phyloP scores from a whole-genome alignment of 2,888 invertebrate species.

The Drosophila pseudotakahashii region DNA sequence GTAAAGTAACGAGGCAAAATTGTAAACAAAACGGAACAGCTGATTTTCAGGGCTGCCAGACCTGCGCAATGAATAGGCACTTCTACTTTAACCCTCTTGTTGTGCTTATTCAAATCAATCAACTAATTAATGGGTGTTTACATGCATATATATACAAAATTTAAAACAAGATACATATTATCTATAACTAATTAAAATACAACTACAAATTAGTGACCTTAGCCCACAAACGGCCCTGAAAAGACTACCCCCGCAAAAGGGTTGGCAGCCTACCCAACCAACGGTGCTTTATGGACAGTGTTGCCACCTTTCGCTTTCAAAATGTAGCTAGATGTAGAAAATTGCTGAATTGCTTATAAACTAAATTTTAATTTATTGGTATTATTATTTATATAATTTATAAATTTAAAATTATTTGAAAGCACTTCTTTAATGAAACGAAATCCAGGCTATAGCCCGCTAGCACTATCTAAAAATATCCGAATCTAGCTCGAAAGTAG shows the following conservation, averaged over 20 bases:
- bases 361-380: too few relatives aligned
- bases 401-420: too few relatives aligned
- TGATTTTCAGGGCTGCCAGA: constrained; percentile 32
- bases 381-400: too few relatives aligned
- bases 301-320: neutral
- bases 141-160: too few relatives aligned
- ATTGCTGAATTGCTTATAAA: neutral
- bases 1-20: constrained; percentile 50
- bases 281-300: neutral
- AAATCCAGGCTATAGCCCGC: too few relatives aligned
- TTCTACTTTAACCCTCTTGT: neutral
- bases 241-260: neutral
- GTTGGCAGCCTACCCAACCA: neutral
- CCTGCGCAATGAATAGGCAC: neutral
- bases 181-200: too few relatives aligned
- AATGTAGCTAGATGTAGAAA: neutral
- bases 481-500: neutral
- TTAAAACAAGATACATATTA: too few relatives aligned
- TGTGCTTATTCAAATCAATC: neutral
- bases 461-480: neutral
- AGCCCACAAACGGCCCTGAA: neutral
- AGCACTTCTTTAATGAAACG: too few relatives aligned
- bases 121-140: neutral
- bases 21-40: constrained; percentile 57
- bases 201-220: neutral